Percentiles rank a stretch among this genome's conserved stretches.
Evolutionary conservation across 2,797 vertebrate genomes (phyloP).

Genomic region (Onychomys torridus): DNA sequence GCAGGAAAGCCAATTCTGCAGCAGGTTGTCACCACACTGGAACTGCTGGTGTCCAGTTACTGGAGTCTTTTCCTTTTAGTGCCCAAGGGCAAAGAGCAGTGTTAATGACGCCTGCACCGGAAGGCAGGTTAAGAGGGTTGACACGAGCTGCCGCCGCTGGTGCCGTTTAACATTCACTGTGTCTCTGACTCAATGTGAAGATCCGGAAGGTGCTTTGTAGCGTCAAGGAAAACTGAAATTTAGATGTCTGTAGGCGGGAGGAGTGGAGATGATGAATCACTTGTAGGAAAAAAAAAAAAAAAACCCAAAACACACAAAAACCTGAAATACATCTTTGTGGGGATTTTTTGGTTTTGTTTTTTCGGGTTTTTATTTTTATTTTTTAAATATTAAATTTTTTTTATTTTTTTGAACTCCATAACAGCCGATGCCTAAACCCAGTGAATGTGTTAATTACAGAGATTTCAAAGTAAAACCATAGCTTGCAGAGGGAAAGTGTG

Average conservation of each 20-base stretch:
- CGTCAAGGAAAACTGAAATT: slow-evolving; percentile 62
- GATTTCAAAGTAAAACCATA: slow-evolving; percentile 76
- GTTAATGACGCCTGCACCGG: slow-evolving; percentile 80
- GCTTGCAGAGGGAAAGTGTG: slow-evolving; percentile 18
- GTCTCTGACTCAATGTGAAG: slow-evolving; percentile 67
- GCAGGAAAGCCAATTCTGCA: slow-evolving; percentile 77
- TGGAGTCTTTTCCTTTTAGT: slow-evolving; percentile 76
- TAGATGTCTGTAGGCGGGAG: slow-evolving; percentile 69
- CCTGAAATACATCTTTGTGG: slow-evolving; percentile 83
- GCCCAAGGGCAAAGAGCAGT: slow-evolving; percentile 82
- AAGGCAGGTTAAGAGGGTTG: slow-evolving; percentile 84
- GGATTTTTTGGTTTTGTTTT: background rate
- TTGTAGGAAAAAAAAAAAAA: slow-evolving; percentile 43
- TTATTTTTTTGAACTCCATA: slow-evolving; percentile 75
- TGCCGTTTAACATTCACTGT: slow-evolving; percentile 40
- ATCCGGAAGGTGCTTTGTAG: slow-evolving; percentile 46
- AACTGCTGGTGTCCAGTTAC: slow-evolving; percentile 82
- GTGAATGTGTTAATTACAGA: slow-evolving; percentile 83
- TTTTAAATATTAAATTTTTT: background rate
- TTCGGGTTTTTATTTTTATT: background rate
- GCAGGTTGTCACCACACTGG: slow-evolving; percentile 82
- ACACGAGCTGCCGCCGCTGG: slow-evolving; percentile 60
- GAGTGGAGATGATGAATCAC: slow-evolving; percentile 73
- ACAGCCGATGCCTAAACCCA: slow-evolving; percentile 58
- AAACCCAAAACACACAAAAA: too few relatives aligned